These are phyloP conservation scores for Hypanus sabinus DNA, from an alignment of 2,113 vertebrate species.

Conservation along the genomic window DNA sequence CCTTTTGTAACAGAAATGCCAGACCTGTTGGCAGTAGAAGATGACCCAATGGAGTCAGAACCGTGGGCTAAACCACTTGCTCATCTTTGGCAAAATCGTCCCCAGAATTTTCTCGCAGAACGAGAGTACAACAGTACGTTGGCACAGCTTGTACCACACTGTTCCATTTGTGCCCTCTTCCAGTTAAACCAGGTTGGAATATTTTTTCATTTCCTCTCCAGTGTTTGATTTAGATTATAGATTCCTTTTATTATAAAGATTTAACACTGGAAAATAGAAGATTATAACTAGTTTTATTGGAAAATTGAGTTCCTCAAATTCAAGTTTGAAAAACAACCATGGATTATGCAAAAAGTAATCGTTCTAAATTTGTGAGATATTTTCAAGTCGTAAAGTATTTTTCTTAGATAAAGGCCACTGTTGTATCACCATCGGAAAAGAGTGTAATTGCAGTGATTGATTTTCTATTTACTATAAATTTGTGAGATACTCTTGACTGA, in stretches of 20 bases:
- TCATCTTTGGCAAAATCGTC: conserved; percentile 82
- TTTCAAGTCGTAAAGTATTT: neutral
- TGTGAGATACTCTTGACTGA: neutral
- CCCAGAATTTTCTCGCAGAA: conserved; percentile 74
- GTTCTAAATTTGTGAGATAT: neutral
- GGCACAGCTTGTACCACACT: conserved; percentile 78
- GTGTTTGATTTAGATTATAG: neutral
- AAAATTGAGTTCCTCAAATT: neutral
- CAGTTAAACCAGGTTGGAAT: conserved; percentile 61
- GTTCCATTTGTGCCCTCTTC: conserved; percentile 87
- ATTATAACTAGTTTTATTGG: neutral
- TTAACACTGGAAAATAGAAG: too few species aligned
- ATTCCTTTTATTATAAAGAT: neutral
- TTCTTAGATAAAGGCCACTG: neutral
- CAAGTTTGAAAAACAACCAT: neutral
- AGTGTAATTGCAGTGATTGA: neutral
- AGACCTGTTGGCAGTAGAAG: conserved; percentile 68
- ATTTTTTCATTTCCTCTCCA: neutral
- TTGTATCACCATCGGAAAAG: neutral
- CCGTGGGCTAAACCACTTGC: conserved; percentile 81
- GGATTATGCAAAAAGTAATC: neutral
- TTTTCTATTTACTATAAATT: neutral
- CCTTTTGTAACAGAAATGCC: conserved; percentile 59
- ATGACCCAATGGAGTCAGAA: conserved; percentile 77
- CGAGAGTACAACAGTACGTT: conserved; percentile 76